Conservation (phyloP, 2,888 invertebrate genomes). For the Nezara viridula region DNA sequence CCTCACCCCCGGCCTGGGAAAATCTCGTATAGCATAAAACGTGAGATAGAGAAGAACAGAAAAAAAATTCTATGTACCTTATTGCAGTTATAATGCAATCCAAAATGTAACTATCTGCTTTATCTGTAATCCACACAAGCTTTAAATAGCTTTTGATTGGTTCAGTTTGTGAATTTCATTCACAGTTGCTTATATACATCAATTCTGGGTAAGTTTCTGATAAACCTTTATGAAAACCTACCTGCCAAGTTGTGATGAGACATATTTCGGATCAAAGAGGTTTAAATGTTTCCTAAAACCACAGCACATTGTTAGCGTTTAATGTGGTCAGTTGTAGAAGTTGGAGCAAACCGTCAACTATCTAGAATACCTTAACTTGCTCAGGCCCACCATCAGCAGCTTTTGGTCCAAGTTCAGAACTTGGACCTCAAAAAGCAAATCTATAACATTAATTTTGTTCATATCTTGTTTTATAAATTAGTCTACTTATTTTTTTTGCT, state of each 20-base stretch:
- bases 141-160: no score
- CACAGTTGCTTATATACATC: no score
- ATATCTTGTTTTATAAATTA: no score
- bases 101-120: no score
- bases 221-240: neutral
- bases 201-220: neutral
- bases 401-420: neutral
- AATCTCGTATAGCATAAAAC: no score
- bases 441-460: neutral
- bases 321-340: neutral
- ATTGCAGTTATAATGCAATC: no score
- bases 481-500: no score
- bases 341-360: neutral
- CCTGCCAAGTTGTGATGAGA: neutral
- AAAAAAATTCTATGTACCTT: no score
- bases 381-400: neutral
- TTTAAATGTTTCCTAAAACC: neutral
- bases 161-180: no score
- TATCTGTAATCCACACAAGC: no score
- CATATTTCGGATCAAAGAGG: neutral
- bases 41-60: no score
- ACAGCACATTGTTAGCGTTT: neutral
- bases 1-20: no score
- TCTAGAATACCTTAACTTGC: neutral
- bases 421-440: neutral